These are phyloP conservation scores for Apotomis betuletana DNA, from an alignment of 2,888 invertebrate genomes.

Conservation along the genomic window DNA sequence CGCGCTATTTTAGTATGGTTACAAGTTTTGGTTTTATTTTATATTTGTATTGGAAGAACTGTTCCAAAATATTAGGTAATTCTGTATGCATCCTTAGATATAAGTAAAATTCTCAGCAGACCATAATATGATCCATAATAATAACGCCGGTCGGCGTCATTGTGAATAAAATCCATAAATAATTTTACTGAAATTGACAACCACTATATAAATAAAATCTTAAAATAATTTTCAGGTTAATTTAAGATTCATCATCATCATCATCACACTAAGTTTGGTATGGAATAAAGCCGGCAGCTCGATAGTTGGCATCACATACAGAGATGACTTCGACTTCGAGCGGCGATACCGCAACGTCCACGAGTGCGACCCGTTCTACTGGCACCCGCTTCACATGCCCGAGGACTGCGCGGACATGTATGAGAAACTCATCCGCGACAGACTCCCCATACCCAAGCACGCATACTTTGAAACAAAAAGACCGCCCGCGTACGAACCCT, in stretches of 20 bases:
- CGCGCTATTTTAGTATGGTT: no score
- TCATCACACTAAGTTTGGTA: background rate
- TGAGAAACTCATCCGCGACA: conserved; percentile 59
- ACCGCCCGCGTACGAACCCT: background rate
- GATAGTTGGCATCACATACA: conserved; percentile 71
- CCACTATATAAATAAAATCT: background rate
- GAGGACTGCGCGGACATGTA: conserved; percentile 65
- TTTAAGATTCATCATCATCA: background rate
- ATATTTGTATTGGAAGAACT: no score
- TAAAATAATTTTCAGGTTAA: conserved; percentile 1
- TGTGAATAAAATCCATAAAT: no score
- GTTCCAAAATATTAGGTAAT: no score
- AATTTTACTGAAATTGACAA: background rate
- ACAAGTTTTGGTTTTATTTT: no score
- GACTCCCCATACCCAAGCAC: conserved; percentile 37
- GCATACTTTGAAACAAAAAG: conserved; percentile 18
- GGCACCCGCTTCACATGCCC: conserved; percentile 74
- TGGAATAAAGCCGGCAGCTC: conserved; percentile 47
- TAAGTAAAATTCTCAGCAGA: no score
- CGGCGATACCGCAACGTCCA: conserved; percentile 63
- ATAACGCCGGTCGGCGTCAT: no score
- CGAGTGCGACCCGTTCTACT: conserved; percentile 73
- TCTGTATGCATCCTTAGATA: no score
- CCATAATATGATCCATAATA: no score
- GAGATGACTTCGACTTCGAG: conserved; percentile 69